Conservation (phyloP, 2,888 invertebrate species). For the Mimachlamys varia region DNA sequence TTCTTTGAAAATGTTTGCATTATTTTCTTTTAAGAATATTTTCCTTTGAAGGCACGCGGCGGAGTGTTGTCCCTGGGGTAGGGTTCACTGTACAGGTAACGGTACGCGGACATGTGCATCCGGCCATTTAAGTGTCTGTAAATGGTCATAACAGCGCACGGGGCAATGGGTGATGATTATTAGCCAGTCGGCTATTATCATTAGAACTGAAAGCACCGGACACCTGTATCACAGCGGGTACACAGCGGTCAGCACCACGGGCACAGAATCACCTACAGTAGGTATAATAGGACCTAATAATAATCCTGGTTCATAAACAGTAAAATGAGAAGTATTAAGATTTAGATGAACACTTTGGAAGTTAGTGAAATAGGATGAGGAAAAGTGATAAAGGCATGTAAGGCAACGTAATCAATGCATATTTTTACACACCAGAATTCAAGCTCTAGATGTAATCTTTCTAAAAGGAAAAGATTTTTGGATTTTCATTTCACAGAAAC, state of each 20-base stretch:
- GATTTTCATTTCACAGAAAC: too few species aligned
- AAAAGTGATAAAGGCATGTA: too few species aligned
- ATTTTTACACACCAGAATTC: too few species aligned
- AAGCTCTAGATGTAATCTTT: background rate
- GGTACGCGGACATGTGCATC: slow-evolving; percentile 9
- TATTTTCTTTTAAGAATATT: slow-evolving; percentile 28
- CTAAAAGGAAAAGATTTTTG: too few species aligned
- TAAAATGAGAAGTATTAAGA: too few species aligned
- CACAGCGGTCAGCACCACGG: too few species aligned
- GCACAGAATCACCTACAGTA: too few species aligned
- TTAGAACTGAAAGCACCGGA: background rate
- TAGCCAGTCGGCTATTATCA: background rate
- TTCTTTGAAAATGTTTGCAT: background rate
- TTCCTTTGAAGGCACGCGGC: slow-evolving; percentile 28
- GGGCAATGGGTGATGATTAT: background rate
- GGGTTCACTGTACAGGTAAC: background rate
- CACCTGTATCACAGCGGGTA: background rate
- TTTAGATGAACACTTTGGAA: too few species aligned
- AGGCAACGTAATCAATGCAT: too few species aligned
- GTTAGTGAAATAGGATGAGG: too few species aligned
- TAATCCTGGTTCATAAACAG: too few species aligned
- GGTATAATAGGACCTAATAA: too few species aligned
- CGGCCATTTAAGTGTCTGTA: background rate
- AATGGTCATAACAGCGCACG: slow-evolving; percentile 22
- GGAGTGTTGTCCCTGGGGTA: background rate